These are phyloP conservation scores for Hyles euphorbiae DNA, from an alignment of 1,140 invertebrate species.

Conservation along the genomic window DNA sequence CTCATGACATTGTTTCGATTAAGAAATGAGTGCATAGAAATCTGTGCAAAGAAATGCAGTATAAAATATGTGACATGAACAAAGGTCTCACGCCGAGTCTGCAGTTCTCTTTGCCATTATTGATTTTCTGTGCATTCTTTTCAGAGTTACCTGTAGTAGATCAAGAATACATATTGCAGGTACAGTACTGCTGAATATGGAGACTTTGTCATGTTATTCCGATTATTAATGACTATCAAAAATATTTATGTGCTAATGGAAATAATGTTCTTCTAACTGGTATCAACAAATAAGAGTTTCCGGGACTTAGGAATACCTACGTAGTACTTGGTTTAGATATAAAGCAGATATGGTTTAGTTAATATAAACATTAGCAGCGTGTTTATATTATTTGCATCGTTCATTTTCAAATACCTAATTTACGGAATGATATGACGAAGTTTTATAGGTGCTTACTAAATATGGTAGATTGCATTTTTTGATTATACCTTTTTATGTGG, in stretches of 20 bases:
- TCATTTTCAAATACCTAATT: too few species aligned
- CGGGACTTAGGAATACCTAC: too few species aligned
- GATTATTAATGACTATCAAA: neutral
- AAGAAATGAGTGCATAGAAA: constrained; percentile 68
- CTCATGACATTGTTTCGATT: constrained; percentile 17
- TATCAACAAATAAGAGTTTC: too few species aligned
- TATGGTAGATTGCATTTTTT: neutral
- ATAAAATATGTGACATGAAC: neutral
- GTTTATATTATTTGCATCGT: too few species aligned
- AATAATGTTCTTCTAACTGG: too few species aligned
- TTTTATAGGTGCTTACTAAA: too few species aligned
- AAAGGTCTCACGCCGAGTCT: neutral
- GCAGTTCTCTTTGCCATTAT: constrained; percentile 48
- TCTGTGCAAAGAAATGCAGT: constrained; percentile 70
- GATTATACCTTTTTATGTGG: neutral
- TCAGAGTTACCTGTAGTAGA: constrained; percentile 64
- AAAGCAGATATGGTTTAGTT: too few species aligned
- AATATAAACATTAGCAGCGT: too few species aligned
- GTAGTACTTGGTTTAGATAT: too few species aligned
- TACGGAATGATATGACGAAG: too few species aligned
- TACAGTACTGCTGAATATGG: neutral
- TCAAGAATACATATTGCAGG: constrained; percentile 13
- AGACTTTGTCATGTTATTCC: constrained; percentile 1
- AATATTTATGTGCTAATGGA: neutral
- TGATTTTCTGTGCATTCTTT: constrained; percentile 71